phyloP scores from a whole-genome alignment of 2,888 invertebrate species.

The Erebia aethiops region DNA sequence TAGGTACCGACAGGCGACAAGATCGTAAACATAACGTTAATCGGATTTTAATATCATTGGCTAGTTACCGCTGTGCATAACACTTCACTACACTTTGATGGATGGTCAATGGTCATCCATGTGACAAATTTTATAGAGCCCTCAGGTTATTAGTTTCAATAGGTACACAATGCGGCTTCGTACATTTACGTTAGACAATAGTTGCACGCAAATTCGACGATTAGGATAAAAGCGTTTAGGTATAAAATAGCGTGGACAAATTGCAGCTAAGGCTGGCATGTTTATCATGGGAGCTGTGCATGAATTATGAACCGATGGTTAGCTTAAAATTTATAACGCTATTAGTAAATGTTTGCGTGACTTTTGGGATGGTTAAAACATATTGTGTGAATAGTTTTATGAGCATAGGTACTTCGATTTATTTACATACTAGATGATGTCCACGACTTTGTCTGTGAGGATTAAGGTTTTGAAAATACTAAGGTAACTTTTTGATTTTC shows the following conservation, averaged over 20 bases:
- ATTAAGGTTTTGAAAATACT: too few species aligned
- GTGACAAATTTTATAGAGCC: slow-evolving; percentile 56
- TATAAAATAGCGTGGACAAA: slow-evolving; percentile 21
- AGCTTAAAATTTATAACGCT: slow-evolving; percentile 44
- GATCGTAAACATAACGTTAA: slow-evolving; percentile 24
- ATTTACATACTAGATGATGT: not conserved
- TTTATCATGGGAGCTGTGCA: slow-evolving; percentile 25
- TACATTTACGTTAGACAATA: slow-evolving; percentile 17
- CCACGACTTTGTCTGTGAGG: too few species aligned
- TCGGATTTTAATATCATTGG: slow-evolving; percentile 36
- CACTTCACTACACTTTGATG: slow-evolving; percentile 55
- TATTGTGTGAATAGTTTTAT: slow-evolving; percentile 11
- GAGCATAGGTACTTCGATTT: slow-evolving; percentile 2
- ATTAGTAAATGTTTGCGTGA: slow-evolving; percentile 43
- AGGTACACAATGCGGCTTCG: slow-evolving; percentile 39
- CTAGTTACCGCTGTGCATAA: slow-evolving; percentile 43
- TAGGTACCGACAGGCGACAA: not conserved
- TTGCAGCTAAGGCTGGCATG: slow-evolving; percentile 8
- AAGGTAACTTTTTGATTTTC: too few species aligned
- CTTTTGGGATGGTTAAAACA: slow-evolving; percentile 26
- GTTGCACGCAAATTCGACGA: slow-evolving; percentile 31
- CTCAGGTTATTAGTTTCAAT: slow-evolving; percentile 50
- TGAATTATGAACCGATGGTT: slow-evolving; percentile 42
- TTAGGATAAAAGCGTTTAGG: slow-evolving; percentile 23
- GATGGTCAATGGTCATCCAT: slow-evolving; percentile 52